phyloP scores from a whole-genome alignment of 2,113 vertebrate species.

The Sebastes schlegelii region DNA sequence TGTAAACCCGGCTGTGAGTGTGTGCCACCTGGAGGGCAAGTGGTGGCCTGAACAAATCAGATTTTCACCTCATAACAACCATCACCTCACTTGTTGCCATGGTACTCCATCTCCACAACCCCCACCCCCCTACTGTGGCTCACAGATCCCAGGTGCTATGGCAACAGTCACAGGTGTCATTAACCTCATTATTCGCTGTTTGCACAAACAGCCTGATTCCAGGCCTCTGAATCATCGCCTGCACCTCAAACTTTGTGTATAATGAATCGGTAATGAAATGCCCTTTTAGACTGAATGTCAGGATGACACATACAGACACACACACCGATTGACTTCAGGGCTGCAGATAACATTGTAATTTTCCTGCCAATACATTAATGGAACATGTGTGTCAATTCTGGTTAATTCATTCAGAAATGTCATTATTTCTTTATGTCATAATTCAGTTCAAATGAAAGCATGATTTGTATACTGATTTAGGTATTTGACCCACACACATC shows the following conservation, averaged over 20 bases:
- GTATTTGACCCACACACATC: neutral
- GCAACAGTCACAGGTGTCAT: slow-evolving; percentile 74
- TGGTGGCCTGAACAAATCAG: slow-evolving; percentile 48
- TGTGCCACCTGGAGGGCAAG: slow-evolving; percentile 67
- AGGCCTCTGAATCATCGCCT: slow-evolving; percentile 10
- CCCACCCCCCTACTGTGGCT: slow-evolving; percentile 33
- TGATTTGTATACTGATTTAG: neutral
- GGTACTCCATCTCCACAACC: slow-evolving; percentile 48
- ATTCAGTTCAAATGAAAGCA: neutral
- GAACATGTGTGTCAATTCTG: neutral
- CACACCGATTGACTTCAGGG: neutral
- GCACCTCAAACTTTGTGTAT: slow-evolving; percentile 4
- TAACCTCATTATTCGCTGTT: slow-evolving; percentile 60
- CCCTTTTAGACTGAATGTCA: neutral
- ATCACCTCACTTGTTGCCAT: slow-evolving; percentile 74
- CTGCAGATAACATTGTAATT: neutral
- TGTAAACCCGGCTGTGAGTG: slow-evolving; percentile 17
- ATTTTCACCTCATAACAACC: slow-evolving; percentile 31
- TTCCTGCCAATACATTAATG: neutral
- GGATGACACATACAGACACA: neutral
- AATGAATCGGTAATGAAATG: neutral
- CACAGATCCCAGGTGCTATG: slow-evolving; percentile 70
- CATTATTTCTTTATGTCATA: neutral
- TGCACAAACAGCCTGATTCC: slow-evolving; percentile 19
- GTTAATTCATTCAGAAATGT: neutral